Evolutionary conservation across 2,888 invertebrate genomes (phyloP).

Genomic region (Lagria hirta): DNA sequence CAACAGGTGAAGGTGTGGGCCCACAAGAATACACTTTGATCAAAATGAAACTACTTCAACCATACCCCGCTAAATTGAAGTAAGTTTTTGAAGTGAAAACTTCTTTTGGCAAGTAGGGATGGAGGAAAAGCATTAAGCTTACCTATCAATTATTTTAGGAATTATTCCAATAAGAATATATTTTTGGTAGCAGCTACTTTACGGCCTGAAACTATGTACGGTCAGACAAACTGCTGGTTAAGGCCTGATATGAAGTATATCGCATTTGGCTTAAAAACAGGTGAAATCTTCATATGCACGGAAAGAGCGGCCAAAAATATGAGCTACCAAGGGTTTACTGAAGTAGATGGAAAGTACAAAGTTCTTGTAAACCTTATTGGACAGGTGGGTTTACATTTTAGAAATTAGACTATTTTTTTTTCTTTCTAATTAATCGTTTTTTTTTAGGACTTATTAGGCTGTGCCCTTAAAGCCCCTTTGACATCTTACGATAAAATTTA

Average conservation of each 20-base stretch:
- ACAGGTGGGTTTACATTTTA: too few relatives aligned
- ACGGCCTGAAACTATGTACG: conserved; percentile 99
- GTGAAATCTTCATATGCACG: conserved; percentile 86
- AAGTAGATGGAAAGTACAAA: conserved; percentile 75
- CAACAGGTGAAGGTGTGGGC: conserved; percentile 94
- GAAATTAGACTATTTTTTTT: too few relatives aligned
- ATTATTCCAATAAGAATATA: conserved; percentile 61
- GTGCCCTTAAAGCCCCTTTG: conserved; percentile 80
- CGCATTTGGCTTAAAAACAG: conserved; percentile 72
- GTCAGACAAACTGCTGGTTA: conserved; percentile 99
- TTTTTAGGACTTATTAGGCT: conserved; percentile 75
- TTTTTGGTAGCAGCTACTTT: conserved; percentile 94
- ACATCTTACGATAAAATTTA: conserved; percentile 83
- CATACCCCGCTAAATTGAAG: conserved; percentile 71
- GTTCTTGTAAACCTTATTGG: conserved; percentile 71
- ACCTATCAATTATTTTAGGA: conserved; percentile 50
- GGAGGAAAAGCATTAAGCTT: conserved; percentile 4
- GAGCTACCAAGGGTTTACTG: conserved; percentile 91
- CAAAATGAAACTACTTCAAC: conserved; percentile 83
- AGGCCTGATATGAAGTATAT: conserved; percentile 94
- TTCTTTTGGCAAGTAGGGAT: neutral
- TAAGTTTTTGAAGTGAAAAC: conserved; percentile 44
- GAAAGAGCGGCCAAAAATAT: conserved; percentile 90
- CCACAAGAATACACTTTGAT: conserved; percentile 97
- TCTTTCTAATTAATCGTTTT: too few relatives aligned